Conservation (phyloP, 2,113 vertebrate species). For the Amblyornis subalaris region DNA sequence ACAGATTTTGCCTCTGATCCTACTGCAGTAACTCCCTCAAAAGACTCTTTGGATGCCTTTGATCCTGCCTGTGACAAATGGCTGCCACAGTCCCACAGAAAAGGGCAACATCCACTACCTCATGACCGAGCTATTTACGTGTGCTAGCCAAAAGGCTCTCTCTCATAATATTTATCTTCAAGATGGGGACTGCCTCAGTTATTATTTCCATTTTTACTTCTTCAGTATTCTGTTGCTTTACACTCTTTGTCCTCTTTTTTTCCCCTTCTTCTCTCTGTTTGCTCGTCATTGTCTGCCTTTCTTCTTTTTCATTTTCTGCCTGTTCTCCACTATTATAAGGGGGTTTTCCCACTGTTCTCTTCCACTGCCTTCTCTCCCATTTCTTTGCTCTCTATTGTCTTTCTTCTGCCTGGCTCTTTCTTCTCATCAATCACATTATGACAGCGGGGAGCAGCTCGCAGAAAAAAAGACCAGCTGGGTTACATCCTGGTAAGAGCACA, state of each 20-base stretch:
- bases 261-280: neutral
- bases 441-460: fast-evolving
- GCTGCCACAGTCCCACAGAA: neutral
- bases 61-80: neutral
- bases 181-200: neutral
- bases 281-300: fast-evolving
- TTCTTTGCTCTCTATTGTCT: neutral
- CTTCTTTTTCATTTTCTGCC: neutral
- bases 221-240: neutral
- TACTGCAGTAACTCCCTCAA: neutral
- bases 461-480: neutral
- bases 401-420: neutral
- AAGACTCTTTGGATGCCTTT: neutral
- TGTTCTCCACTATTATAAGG: neutral
- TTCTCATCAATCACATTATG: neutral
- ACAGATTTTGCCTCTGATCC: neutral
- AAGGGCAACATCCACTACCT: neutral
- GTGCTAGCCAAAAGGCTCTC: neutral
- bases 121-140: neutral
- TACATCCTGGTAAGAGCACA: neutral
- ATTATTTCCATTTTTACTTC: neutral
- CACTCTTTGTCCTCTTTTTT: neutral
- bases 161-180: neutral
- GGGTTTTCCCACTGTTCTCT: neutral
- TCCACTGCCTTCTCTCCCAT: neutral